Evolutionary conservation across 2,113 vertebrate genomes (phyloP).

Genomic region (Rhipidura dahli): DNA sequence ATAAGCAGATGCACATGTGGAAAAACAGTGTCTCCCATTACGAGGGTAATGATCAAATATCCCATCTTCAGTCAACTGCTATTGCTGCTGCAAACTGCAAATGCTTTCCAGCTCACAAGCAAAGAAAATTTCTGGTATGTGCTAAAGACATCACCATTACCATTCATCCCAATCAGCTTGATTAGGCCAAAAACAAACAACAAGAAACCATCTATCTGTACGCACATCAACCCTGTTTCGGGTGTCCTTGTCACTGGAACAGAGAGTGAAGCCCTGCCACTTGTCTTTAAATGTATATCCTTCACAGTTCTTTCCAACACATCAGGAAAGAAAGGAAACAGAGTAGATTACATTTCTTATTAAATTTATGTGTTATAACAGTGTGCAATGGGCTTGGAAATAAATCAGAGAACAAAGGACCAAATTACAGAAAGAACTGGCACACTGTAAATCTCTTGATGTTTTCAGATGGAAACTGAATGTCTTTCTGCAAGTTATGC

Average conservation of each 20-base stretch:
- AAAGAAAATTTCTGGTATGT: conserved; percentile 38
- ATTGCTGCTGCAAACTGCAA: background rate
- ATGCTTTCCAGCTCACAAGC: background rate
- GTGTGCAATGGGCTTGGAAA: background rate
- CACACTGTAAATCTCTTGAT: background rate
- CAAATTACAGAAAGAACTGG: background rate
- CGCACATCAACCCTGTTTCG: background rate
- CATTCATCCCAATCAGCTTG: conserved; percentile 46
- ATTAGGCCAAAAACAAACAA: conserved; percentile 39
- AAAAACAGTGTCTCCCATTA: background rate
- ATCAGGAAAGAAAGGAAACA: conserved; percentile 24
- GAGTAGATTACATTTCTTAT: background rate
- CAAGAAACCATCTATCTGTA: conserved; percentile 26
- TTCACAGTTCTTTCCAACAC: background rate
- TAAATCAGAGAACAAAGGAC: conserved; percentile 43
- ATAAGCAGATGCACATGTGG: background rate
- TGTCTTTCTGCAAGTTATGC: conserved; percentile 6
- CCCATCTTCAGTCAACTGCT: background rate
- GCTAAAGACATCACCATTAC: conserved; percentile 39
- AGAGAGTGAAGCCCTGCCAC: background rate
- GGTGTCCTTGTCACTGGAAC: background rate
- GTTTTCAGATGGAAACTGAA: conserved; percentile 9
- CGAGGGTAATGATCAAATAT: conserved; percentile 10
- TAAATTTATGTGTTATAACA: conserved; percentile 24
- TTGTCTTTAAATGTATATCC: background rate